Evolutionary conservation across 2,113 vertebrate species (phyloP).

Genomic region (Oenanthe oenanthe): DNA sequence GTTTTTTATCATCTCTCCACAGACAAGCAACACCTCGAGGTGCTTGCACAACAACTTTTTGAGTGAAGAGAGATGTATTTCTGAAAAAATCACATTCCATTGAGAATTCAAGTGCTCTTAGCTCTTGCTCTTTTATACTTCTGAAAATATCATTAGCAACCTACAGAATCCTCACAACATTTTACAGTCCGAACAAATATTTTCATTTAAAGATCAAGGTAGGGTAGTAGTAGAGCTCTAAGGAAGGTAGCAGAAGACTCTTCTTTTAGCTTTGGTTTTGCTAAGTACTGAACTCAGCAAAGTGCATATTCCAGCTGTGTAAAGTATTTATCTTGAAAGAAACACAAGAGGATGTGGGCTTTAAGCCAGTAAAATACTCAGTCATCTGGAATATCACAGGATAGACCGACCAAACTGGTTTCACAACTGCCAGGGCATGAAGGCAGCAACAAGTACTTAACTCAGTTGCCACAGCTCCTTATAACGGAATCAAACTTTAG

Average conservation of each 20-base stretch:
- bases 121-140: not conserved
- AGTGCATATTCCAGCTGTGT: not conserved
- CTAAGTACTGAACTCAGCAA: not conserved
- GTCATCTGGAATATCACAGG: not conserved
- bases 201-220: not conserved
- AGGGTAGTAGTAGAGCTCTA: not conserved
- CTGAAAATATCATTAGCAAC: not conserved
- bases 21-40: not conserved
- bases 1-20: not conserved
- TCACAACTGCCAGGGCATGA: not conserved
- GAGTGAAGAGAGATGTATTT: not conserved
- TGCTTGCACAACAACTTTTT: not conserved
- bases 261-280: not conserved
- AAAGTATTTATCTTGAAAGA: not conserved
- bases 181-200: not conserved
- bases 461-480: not conserved
- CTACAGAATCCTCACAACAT: not conserved
- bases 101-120: not conserved
- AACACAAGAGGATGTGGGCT: not conserved
- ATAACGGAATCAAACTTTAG: not conserved
- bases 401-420: not conserved
- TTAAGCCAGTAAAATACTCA: slow-evolving; percentile 9
- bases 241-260: not conserved
- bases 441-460: not conserved
- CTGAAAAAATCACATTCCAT: not conserved